Percentiles rank a stretch among this genome's conserved stretches.
Evolutionary conservation across 2,888 invertebrate species (phyloP).

Genomic region (Agapostemon virescens): DNA sequence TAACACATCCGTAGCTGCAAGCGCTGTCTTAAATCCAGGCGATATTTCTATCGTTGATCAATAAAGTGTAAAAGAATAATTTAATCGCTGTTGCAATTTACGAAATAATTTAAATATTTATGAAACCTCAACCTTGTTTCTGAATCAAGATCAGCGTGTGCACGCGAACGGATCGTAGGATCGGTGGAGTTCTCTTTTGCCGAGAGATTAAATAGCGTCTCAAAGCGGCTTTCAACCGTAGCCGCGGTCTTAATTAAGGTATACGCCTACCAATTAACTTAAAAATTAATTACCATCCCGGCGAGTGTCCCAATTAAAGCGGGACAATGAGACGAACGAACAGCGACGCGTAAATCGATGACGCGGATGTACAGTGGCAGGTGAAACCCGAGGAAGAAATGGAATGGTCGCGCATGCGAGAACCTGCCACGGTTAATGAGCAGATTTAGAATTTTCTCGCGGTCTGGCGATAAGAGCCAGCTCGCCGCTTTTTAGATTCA

Average conservation of each 20-base stretch:
- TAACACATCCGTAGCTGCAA: neutral
- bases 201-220: constrained; percentile 24
- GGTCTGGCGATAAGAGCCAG: constrained; percentile 78
- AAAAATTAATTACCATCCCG: constrained; percentile 66
- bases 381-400: constrained; percentile 40
- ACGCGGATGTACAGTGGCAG: constrained; percentile 33
- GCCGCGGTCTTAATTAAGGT: constrained; percentile 40
- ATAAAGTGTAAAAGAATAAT: neutral
- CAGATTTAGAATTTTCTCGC: constrained; percentile 78
- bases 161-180: neutral
- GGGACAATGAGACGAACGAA: constrained; percentile 61
- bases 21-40: neutral
- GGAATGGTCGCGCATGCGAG: constrained; percentile 41
- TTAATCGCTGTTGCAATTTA: neutral
- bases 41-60: neutral
- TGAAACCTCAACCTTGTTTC: neutral
- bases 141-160: neutral
- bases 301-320: constrained; percentile 69
- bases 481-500: constrained; percentile 71
- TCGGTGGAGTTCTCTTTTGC: constrained; percentile 3
- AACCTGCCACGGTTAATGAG: constrained; percentile 74
- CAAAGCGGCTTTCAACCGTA: constrained; percentile 11
- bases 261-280: constrained; percentile 55
- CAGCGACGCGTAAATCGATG: constrained; percentile 58
- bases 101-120: neutral